Evolutionary conservation across 2,888 invertebrate genomes (phyloP).

Genomic region (Acheta domesticus): DNA sequence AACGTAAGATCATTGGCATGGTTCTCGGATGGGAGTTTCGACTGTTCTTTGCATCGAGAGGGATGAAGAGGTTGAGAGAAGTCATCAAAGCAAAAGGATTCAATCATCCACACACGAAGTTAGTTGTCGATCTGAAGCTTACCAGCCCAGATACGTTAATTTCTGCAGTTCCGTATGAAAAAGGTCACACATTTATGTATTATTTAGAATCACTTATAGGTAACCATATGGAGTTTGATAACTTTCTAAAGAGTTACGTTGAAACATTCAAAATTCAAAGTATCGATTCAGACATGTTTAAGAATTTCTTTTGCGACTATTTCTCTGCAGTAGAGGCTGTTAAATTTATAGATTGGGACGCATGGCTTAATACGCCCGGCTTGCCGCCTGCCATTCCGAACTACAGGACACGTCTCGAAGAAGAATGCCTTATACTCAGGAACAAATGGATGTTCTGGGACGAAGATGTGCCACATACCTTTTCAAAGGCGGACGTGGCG

Average conservation of each 20-base stretch:
- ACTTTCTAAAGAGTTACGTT: neutral
- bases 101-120: neutral
- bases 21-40: neutral
- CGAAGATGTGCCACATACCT: neutral
- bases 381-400: neutral
- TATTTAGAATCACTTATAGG: conserved; percentile 1
- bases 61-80: neutral
- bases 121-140: neutral
- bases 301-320: neutral
- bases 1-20: neutral
- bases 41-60: neutral
- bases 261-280: neutral
- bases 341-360: neutral
- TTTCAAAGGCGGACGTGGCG: neutral
- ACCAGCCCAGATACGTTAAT: neutral
- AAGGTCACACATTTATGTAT: neutral
- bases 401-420: neutral
- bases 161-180: neutral
- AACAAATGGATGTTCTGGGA: neutral
- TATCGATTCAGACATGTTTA: neutral
- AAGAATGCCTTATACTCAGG: neutral
- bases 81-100: neutral
- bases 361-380: neutral
- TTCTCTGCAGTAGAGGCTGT: neutral
- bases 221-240: neutral